Evolutionary conservation across 2,888 invertebrate species (phyloP).

Genomic region (Campoplex capitator): DNA sequence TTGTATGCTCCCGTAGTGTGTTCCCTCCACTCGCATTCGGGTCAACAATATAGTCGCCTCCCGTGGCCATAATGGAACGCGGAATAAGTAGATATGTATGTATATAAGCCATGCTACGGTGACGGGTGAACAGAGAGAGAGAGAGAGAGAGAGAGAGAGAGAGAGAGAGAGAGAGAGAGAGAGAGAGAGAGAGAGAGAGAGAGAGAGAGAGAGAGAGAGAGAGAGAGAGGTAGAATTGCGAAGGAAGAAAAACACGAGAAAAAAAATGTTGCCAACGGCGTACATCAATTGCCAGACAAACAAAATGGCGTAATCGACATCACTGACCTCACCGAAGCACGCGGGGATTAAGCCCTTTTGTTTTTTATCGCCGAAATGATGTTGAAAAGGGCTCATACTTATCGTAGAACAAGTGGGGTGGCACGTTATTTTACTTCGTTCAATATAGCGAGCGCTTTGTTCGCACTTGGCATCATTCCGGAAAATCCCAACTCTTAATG

Average conservation of each 20-base stretch:
- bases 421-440: background rate
- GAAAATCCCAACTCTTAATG: background rate
- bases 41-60: constrained; percentile 78
- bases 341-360: background rate
- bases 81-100: constrained; percentile 76
- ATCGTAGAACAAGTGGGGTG: background rate
- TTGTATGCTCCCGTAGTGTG: constrained; percentile 73
- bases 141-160: background rate
- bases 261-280: background rate
- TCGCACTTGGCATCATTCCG: background rate
- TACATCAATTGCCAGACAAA: background rate
- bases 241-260: background rate
- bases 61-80: constrained; percentile 76
- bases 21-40: constrained; percentile 74
- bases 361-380: background rate
- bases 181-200: background rate
- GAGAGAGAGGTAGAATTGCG: background rate
- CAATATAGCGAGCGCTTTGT: constrained; percentile 4
- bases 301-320: constrained; percentile 1
- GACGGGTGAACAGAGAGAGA: background rate
- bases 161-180: background rate
- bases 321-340: background rate
- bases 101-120: background rate
- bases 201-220: background rate
- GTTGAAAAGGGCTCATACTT: background rate